These are phyloP conservation scores for Phylloscopus whistleri DNA, from an alignment of 2,113 vertebrate genomes.

Conservation along the genomic window DNA sequence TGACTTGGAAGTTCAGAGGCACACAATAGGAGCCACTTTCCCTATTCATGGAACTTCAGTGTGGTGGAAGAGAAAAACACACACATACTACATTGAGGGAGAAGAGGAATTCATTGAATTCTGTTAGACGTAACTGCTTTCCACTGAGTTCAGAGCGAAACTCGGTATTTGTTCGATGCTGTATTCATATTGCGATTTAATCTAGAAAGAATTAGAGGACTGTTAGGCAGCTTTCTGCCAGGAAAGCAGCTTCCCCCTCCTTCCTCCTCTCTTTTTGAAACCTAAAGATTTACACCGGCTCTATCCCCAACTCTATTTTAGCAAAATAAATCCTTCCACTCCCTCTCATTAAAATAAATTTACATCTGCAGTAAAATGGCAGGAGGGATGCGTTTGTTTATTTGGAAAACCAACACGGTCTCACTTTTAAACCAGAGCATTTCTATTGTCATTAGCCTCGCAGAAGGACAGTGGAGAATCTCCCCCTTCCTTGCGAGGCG, in stretches of 20 bases:
- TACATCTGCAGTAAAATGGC: constrained; percentile 68
- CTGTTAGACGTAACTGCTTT: constrained; percentile 72
- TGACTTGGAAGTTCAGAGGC: constrained; percentile 82
- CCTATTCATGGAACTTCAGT: constrained; percentile 78
- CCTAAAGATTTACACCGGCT: constrained; percentile 56
- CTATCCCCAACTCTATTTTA: constrained; percentile 61
- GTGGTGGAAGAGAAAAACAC: constrained; percentile 74
- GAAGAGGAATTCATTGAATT: constrained; percentile 75
- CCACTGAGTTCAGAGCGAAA: constrained; percentile 76
- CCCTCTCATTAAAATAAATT: constrained; percentile 76
- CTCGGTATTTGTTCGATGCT: constrained; percentile 72
- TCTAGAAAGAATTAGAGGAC: constrained; percentile 68
- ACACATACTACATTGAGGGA: constrained; percentile 75
- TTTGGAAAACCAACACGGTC: constrained; percentile 35
- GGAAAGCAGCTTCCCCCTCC: constrained; percentile 50
- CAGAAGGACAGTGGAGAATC: constrained; percentile 47
- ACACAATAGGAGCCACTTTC: constrained; percentile 79
- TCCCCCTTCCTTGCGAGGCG: neutral
- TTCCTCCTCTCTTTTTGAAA: constrained; percentile 40
- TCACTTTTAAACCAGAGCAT: constrained; percentile 20
- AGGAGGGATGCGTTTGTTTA: constrained; percentile 49
- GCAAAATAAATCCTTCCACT: constrained; percentile 67
- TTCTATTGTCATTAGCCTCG: constrained; percentile 36
- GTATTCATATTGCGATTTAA: constrained; percentile 74
- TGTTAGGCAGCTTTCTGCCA: constrained; percentile 60